A percentile compares a stretch with the other conserved stretches of the same genome.
Conservation (phyloP, 2,113 vertebrate species). For the Vicugna pacos region DNA sequence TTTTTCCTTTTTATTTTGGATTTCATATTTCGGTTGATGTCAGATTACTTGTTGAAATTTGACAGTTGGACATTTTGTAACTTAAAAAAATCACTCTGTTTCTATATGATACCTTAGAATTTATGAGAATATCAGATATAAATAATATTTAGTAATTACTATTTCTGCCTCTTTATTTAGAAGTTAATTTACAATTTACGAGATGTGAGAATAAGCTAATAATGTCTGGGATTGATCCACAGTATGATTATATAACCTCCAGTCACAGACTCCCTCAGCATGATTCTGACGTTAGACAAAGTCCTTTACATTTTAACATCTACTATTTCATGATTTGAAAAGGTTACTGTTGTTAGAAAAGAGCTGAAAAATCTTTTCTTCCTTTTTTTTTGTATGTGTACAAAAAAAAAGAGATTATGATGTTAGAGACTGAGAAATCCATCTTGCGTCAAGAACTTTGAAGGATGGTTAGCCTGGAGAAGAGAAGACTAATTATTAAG, state of each 20-base stretch:
- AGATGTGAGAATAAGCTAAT: neutral
- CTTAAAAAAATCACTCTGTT: neutral
- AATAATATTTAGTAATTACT: neutral
- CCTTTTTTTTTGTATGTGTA: neutral
- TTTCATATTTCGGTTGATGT: neutral
- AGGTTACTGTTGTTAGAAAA: neutral
- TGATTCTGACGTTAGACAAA: neutral
- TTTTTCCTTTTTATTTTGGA: neutral
- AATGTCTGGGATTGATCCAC: neutral
- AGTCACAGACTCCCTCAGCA: neutral
- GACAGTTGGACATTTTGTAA: neutral
- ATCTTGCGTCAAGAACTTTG: neutral
- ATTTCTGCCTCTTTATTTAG: neutral
- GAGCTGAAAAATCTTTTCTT: neutral
- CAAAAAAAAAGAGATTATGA: neutral
- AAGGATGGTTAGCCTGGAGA: neutral
- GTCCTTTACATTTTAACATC: neutral
- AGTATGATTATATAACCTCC: neutral
- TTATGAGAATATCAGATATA: neutral
- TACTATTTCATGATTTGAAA: neutral
- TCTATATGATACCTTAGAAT: neutral
- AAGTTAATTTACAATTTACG: neutral
- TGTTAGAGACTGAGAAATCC: neutral
- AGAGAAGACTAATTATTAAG: neutral
- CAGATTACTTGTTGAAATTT: neutral